phyloP scores from a whole-genome alignment of 1,140 invertebrate species.

The Euwallacea similis region DNA sequence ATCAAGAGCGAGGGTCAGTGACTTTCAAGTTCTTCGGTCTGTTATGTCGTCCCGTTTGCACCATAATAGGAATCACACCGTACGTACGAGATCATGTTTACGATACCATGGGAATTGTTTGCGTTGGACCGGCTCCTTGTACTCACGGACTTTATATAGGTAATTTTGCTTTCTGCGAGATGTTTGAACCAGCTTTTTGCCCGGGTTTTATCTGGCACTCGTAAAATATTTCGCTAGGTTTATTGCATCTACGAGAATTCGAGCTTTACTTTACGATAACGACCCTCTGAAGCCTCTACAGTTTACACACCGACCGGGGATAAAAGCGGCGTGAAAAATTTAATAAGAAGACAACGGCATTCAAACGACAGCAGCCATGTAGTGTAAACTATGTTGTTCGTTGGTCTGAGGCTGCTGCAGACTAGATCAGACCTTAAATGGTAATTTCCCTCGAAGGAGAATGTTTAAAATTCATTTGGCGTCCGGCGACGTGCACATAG shows the following conservation, averaged over 20 bases:
- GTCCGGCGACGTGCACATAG: slow-evolving; percentile 20
- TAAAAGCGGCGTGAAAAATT: background rate
- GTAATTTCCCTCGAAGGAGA: slow-evolving; percentile 5
- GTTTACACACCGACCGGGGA: background rate
- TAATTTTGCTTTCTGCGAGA: slow-evolving; percentile 30
- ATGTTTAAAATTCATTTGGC: slow-evolving; percentile 28
- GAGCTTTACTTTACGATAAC: slow-evolving; percentile 4
- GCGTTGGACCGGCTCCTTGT: slow-evolving; percentile 13
- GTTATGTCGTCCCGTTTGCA: slow-evolving; percentile 44
- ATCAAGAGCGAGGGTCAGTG: slow-evolving; percentile 38
- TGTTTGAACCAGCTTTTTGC: slow-evolving; percentile 25
- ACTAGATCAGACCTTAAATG: slow-evolving; percentile 6
- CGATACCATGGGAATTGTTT: slow-evolving; percentile 43
- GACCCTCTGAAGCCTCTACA: background rate
- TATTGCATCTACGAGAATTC: slow-evolving; percentile 11
- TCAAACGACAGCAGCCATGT: background rate
- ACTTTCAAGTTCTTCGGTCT: slow-evolving; percentile 42
- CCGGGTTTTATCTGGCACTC: slow-evolving; percentile 16
- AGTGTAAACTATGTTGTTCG: background rate
- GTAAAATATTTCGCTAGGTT: slow-evolving; percentile 15
- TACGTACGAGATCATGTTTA: slow-evolving; percentile 44
- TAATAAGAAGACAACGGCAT: too few relatives aligned
- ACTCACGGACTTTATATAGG: slow-evolving; percentile 27
- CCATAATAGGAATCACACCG: slow-evolving; percentile 48
- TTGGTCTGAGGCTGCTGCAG: background rate